Evolutionary conservation across 1,140 invertebrate species (phyloP).

Genomic region (Papilio machaon): DNA sequence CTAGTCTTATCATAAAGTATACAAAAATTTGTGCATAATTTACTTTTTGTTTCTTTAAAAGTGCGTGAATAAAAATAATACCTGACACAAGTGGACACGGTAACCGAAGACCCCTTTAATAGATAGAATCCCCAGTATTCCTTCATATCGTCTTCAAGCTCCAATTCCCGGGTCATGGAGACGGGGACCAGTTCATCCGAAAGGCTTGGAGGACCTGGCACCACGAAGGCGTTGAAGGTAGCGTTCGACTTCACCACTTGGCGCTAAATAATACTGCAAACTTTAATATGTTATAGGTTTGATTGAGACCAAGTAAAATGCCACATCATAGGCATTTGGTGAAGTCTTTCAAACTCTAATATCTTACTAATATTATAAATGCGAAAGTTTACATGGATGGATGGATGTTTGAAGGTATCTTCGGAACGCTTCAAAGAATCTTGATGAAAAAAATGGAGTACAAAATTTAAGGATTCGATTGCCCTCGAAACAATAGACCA

Average conservation of each 20-base stretch:
- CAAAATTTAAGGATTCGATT: no score
- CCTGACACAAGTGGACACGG: conserved; percentile 89
- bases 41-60: no score
- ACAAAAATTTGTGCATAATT: no score
- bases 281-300: conserved; percentile 30
- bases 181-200: conserved; percentile 82
- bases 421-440: no score
- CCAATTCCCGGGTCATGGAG: conserved; percentile 86
- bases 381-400: no score
- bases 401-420: no score
- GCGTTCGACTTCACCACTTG: conserved; percentile 87
- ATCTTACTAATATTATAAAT: background rate
- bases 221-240: conserved; percentile 89
- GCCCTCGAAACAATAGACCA: no score
- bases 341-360: background rate
- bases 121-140: conserved; percentile 93
- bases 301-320: background rate
- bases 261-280: conserved; percentile 75
- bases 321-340: background rate
- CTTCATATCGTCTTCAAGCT: conserved; percentile 90
- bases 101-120: conserved; percentile 88
- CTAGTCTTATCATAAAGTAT: no score
- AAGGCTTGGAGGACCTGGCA: conserved; percentile 84
- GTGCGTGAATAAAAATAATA: conserved; percentile 32
- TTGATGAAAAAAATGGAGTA: no score